A percentile compares a stretch with the other conserved stretches of the same genome.
Evolutionary conservation across 2,888 invertebrate species (phyloP).

Genomic region (Cephonodes hylas): DNA sequence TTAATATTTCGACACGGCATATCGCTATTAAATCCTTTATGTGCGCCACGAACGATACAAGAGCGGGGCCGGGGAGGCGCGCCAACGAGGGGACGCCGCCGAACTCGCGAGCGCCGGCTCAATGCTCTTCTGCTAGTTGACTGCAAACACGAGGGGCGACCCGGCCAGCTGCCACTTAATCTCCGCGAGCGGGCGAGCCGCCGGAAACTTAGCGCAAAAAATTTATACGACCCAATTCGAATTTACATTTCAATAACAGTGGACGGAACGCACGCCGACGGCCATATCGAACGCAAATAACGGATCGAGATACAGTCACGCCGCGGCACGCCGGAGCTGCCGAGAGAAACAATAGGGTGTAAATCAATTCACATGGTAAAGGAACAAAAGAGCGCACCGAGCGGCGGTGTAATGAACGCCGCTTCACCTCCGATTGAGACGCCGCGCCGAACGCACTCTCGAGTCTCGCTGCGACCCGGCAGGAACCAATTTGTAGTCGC

Average conservation of each 20-base stretch:
- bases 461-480: conserved; percentile 46
- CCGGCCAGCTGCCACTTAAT: conserved; percentile 67
- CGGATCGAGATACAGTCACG: conserved; percentile 21
- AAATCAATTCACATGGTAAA: conserved; percentile 64
- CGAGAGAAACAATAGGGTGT: conserved; percentile 59
- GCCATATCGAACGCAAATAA: conserved; percentile 47
- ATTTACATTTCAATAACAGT: conserved; percentile 60
- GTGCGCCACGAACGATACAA: conserved; percentile 41
- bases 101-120: conserved; percentile 48
- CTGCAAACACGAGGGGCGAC: conserved; percentile 59
- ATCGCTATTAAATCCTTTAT: conserved; percentile 71
- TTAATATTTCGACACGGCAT: conserved; percentile 73
- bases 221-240: conserved; percentile 43
- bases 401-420: conserved; percentile 47
- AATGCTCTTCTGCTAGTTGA: conserved; percentile 47
- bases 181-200: conserved; percentile 50
- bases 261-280: conserved; percentile 34
- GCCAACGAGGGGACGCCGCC: conserved; percentile 47
- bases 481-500: conserved; percentile 66
- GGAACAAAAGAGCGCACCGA: conserved; percentile 55
- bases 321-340: conserved; percentile 27
- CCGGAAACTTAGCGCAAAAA: conserved; percentile 45
- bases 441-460: conserved; percentile 60
- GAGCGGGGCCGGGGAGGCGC: conserved; percentile 43
- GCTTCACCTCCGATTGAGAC: conserved; percentile 12